Base-by-base conservation (phyloP, 1,140 invertebrate genomes). In the Battus philenor region DNA sequence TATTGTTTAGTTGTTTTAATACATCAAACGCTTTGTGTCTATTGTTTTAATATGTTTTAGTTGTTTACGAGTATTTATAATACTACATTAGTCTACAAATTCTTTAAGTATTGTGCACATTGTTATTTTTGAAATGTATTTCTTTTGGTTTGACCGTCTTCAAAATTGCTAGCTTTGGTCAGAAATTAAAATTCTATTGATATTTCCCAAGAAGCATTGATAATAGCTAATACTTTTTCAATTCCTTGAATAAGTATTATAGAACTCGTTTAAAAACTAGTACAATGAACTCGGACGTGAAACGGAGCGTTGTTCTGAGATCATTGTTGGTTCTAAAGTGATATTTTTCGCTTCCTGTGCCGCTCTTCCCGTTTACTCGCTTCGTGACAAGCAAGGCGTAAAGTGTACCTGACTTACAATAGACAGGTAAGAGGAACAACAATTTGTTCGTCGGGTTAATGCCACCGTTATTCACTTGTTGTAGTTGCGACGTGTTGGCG, bases 341-440 rank as follows among this genome's bases (percentile, higher is more conserved):
- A 66, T 59, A 46, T 47, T 41, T 65, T 61, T 65, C 62, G 66
- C 64, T 79, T 79, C 79, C 75, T 80, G 71, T 65, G 47, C 53
- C 56, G 67, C 66, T 67, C 44, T 68, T 51, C 46, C 47, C 41
- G 39, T 72, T 72, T 68, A 53, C 62, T 64, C 47, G 57, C 43
- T 36, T 47, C 39, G 53, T 47, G 63, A 67, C 50, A 51, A 47
- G 36, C 43, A 47, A 36, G 34, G 58, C 47, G 59, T 43, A 49
- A 50, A 48, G 59, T 62, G 53, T 79, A 82, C 78, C 76, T 79
- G 76, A 32, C 11, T 15, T 22, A 75, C 70, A 76, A 72, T 67
- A 49, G 41, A 41, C 71, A 71, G 69, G 71, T 78, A 74, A 65
- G 47, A 38, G 49, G 51, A 38, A 48, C 38, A 54, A 65, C 67